Evolutionary conservation across 2,113 vertebrate species (phyloP), one percentile per base, ranked within the genome.

Genomic region (Dipodomys stephensi): DNA sequence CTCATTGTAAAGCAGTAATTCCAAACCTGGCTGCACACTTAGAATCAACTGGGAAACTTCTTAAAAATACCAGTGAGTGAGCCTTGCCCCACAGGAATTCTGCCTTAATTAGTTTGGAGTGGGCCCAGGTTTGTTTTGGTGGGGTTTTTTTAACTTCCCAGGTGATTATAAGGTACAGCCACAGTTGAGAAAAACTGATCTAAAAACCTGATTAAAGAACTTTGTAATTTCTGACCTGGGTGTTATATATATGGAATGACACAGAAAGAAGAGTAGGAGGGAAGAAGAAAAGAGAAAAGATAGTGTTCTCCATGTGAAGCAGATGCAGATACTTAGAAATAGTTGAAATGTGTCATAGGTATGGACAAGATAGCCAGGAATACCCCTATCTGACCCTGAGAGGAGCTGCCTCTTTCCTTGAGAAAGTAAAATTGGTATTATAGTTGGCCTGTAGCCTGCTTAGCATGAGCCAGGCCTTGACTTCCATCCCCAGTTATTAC

Each of bases 171-270:
- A 78, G 60, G 32, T 83, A 92, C 9, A 60, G 69, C n/a, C 83
- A 72, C 10, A 28, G 6, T 76, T 84, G 16, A 85, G 32, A 93
- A 94, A 65, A 49, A 46, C 65, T 91, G 49, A 87, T 95, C 92
- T 95, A 71, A 89, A 95, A 96, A 95, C 89, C 95, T 81, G 8
- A 69, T 96, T 96, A 64, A 86, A 89, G 22, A 35, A 77, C 68
- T 74, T 83, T 30, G 49, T 83, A 12, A 46, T 93, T 93, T 92
- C 91, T 88, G 39, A 83, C 62, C 64, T 85, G 44, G 57, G 23
- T 85, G 30, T 88, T 85, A 19, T 49, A 39, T 64, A 83, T 39
- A 82, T 16, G 28, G 44, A 71, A 23, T 83, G 39, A 88, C 88
- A 65, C n/a, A 81, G 80, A 87, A 90, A 79, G 77, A 87, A 80